Percentiles rank a stretch among this genome's conserved stretches.
These are phyloP conservation scores for Macheiramphus alcinus DNA, from an alignment of 2,113 vertebrate genomes.

Conservation along the genomic window DNA sequence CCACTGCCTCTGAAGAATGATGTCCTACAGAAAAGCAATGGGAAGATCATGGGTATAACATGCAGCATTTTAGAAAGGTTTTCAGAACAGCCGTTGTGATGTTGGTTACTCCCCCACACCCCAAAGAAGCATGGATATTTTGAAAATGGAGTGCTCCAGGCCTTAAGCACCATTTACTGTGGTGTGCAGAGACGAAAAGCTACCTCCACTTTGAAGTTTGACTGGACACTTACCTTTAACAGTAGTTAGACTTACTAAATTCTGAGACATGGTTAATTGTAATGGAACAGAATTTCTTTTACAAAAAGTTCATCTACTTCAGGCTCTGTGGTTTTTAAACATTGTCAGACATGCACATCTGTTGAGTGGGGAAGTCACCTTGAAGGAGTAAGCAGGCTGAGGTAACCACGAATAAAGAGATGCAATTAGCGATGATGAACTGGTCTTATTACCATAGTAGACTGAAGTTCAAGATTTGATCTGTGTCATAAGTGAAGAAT, in stretches of 20 bases:
- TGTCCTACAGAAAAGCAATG: not conserved
- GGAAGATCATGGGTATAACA: not conserved
- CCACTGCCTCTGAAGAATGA: not conserved
- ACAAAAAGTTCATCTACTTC: not conserved
- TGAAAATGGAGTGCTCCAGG: not conserved
- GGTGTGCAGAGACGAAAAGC: not conserved
- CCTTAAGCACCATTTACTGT: not conserved
- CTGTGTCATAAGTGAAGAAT: conserved; percentile 25
- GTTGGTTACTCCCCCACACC: too few species aligned
- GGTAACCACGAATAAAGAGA: not conserved
- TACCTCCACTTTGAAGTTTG: not conserved
- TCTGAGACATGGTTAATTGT: not conserved
- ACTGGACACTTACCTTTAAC: not conserved
- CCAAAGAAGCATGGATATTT: not conserved
- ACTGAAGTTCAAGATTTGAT: conserved; percentile 34
- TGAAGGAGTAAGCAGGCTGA: not conserved
- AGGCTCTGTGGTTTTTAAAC: not conserved
- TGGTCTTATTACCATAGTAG: conserved; percentile 19
- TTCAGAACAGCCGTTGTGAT: not conserved
- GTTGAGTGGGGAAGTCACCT: conserved; percentile 5
- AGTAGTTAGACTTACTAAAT: not conserved
- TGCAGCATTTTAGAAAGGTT: not conserved
- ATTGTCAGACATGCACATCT: not conserved
- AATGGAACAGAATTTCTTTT: not conserved
- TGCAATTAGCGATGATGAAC: conserved; percentile 32